Conservation (phyloP, 2,797 vertebrate species). For the Echiichthys vipera region DNA sequence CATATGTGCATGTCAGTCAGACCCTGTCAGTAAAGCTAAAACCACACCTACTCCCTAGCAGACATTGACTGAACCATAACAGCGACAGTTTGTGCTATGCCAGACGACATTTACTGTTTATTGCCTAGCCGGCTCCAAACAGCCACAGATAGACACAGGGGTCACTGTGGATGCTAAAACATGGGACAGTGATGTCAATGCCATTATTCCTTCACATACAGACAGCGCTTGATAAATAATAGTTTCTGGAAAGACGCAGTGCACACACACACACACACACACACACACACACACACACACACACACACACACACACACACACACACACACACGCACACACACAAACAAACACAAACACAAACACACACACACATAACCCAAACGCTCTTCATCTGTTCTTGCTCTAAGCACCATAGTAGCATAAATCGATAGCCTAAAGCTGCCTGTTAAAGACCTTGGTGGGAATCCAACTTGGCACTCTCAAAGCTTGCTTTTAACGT, state of each 20-base stretch:
- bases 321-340: too few relatives aligned
- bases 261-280: constrained; percentile 1
- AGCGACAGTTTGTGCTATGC: not conserved
- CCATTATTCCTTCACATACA: constrained; percentile 14
- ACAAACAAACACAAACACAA: too few relatives aligned
- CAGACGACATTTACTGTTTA: constrained; percentile 33
- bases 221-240: constrained; percentile 29
- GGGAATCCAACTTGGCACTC: constrained; percentile 38
- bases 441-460: constrained; percentile 50
- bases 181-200: constrained; percentile 5
- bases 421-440: constrained; percentile 52
- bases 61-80: too few relatives aligned
- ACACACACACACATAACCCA: constrained; percentile 1
- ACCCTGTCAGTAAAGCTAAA: too few relatives aligned
- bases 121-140: constrained; percentile 12
- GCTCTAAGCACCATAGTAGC: constrained; percentile 24
- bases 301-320: too few relatives aligned
- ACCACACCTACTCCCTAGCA: too few relatives aligned
- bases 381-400: constrained; percentile 11
- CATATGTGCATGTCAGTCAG: too few relatives aligned
- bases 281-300: too few relatives aligned
- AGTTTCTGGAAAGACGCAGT: not conserved
- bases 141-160: not conserved
- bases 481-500: constrained; percentile 21
- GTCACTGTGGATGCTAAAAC: constrained; percentile 24